Percentiles rank a stretch among this genome's conserved stretches.
Conservation (phyloP, 2,113 vertebrate genomes). For the Microcebus griseorufus region DNA sequence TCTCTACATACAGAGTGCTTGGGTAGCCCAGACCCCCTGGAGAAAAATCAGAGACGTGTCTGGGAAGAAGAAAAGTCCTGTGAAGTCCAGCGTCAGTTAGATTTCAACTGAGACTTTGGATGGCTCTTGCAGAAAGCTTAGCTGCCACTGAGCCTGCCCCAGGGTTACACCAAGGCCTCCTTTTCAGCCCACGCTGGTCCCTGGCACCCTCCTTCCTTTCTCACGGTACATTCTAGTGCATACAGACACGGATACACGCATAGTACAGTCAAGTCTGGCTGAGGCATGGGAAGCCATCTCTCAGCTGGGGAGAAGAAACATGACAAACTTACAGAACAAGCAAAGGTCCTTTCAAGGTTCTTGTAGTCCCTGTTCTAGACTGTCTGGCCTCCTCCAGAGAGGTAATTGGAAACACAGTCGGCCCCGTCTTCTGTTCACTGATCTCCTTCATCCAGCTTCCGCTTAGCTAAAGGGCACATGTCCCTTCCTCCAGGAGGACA, state of each 20-base stretch:
- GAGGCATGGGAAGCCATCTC: background rate
- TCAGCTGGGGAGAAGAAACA: background rate
- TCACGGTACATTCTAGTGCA: background rate
- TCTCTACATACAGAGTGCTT: background rate
- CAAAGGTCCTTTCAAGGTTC: slow-evolving; percentile 61
- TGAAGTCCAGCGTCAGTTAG: background rate
- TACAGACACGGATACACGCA: background rate
- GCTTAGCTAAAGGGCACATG: slow-evolving; percentile 5
- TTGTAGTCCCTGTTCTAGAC: background rate
- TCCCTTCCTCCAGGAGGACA: background rate
- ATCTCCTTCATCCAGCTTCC: background rate
- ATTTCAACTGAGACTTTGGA: background rate
- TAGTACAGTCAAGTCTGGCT: background rate
- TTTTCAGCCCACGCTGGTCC: background rate
- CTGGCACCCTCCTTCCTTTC: background rate
- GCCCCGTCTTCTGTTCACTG: slow-evolving; percentile 53
- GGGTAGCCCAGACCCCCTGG: background rate
- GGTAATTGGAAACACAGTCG: slow-evolving; percentile 65
- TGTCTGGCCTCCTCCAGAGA: slow-evolving; percentile 51
- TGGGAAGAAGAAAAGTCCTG: background rate
- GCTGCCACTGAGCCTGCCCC: background rate
- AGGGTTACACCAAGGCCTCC: background rate
- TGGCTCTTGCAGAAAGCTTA: background rate
- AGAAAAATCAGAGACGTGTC: background rate
- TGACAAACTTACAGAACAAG: background rate